Percentiles rank a stretch among this genome's conserved stretches.
phyloP scores from a whole-genome alignment of 2,113 vertebrate genomes.

The Poicephalus gulielmi region DNA sequence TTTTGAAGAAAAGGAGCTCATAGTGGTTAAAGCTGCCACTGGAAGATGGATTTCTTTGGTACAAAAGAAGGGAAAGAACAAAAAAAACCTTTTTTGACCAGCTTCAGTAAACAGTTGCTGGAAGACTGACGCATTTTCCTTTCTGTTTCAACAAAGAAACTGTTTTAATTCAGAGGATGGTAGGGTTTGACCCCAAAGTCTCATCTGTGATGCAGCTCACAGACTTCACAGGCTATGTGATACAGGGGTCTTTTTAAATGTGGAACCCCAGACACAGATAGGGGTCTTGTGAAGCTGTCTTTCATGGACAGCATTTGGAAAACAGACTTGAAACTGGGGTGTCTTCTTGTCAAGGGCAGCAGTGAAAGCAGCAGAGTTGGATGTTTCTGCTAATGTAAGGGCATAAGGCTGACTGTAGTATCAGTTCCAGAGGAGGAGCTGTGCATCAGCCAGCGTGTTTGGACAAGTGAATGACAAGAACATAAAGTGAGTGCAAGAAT shows the following conservation, averaged over 20 bases:
- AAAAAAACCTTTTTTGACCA: neutral
- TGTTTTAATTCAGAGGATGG: neutral
- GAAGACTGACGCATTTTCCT: neutral
- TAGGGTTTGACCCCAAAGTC: neutral
- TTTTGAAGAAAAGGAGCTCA: neutral
- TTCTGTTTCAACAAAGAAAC: neutral
- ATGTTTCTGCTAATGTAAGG: neutral
- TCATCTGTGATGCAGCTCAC: neutral
- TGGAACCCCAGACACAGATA: neutral
- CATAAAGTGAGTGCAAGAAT: neutral
- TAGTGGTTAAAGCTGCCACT: neutral
- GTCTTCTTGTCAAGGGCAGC: neutral
- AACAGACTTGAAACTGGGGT: neutral
- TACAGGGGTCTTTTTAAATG: neutral
- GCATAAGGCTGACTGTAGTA: neutral
- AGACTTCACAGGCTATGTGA: neutral
- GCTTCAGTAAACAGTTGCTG: neutral
- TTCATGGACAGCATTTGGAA: neutral
- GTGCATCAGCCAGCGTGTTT: neutral
- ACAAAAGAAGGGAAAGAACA: neutral
- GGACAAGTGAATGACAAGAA: neutral
- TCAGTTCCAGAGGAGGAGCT: neutral
- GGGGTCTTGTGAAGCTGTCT: neutral
- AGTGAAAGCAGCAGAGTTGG: neutral
- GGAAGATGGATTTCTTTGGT: neutral